Evolutionary conservation across 2,797 vertebrate genomes (phyloP).

Genomic region (Ataeniobius toweri): DNA sequence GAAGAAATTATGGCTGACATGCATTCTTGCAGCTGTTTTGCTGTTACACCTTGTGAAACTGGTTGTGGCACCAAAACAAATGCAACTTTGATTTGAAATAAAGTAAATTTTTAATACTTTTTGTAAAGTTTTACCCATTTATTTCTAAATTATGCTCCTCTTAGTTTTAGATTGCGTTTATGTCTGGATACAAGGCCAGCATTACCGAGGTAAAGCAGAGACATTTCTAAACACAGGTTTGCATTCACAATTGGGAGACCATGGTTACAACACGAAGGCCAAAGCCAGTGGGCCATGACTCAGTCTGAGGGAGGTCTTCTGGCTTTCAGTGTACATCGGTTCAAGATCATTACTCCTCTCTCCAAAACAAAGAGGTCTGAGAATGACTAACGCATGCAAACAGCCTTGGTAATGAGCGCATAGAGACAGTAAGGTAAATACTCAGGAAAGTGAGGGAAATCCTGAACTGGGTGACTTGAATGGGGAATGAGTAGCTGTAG

Average conservation of each 20-base stretch:
- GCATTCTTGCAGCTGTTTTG: constrained; percentile 14
- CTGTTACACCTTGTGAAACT: constrained; percentile 5
- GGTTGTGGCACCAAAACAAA: constrained; percentile 15
- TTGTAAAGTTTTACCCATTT: constrained; percentile 19
- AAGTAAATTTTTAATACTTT: constrained; percentile 34
- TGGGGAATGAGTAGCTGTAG: constrained; percentile 35
- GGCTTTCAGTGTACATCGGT: constrained; percentile 37
- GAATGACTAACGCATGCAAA: constrained; percentile 28
- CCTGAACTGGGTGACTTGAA: constrained; percentile 48
- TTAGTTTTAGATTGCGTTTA: constrained; percentile 30
- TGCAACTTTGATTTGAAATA: not conserved
- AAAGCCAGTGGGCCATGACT: constrained; percentile 66
- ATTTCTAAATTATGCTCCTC: constrained; percentile 37
- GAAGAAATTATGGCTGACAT: constrained; percentile 17
- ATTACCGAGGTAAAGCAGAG: constrained; percentile 5
- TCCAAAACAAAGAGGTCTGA: constrained; percentile 46
- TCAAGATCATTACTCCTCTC: constrained; percentile 64
- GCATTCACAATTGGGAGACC: constrained; percentile 69
- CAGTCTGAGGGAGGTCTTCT: constrained; percentile 57
- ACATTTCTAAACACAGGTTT: constrained; percentile 47
- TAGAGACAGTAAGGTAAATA: constrained; percentile 45
- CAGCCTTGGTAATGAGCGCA: constrained; percentile 23
- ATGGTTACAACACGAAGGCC: constrained; percentile 59
- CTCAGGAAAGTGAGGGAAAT: constrained; percentile 45
- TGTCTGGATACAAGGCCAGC: not conserved